Conservation (phyloP, 2,888 invertebrate genomes). For the Pterostichus niger region DNA sequence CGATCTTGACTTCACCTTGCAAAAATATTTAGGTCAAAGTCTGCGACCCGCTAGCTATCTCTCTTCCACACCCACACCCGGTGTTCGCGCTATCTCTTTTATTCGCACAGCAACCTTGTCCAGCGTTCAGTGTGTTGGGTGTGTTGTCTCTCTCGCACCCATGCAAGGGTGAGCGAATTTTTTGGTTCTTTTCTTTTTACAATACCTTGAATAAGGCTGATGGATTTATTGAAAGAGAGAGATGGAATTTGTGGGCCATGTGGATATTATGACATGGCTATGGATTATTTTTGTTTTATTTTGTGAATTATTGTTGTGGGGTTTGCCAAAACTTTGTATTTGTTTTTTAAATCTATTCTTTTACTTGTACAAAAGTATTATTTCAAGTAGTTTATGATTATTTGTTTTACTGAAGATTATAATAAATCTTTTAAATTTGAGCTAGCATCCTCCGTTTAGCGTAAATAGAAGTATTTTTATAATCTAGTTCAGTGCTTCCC, state of each 20-base stretch:
- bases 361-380: not conserved
- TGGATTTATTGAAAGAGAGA: slow-evolving; percentile 4
- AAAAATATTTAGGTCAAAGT: slow-evolving; percentile 64
- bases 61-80: slow-evolving; percentile 25
- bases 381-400: too few species aligned
- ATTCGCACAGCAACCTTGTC: slow-evolving; percentile 20
- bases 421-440: too few species aligned
- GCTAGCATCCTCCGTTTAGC: too few species aligned
- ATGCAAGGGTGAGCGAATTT: slow-evolving; percentile 4
- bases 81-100: not conserved
- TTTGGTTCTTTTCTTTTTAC: not conserved
- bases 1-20: slow-evolving; percentile 64
- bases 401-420: too few species aligned
- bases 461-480: too few species aligned
- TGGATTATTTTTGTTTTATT: slow-evolving; percentile 1
- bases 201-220: not conserved
- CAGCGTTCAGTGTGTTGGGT: not conserved
- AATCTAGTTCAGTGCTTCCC: too few species aligned
- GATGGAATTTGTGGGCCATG: not conserved
- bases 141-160: not conserved
- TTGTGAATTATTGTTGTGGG: not conserved
- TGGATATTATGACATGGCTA: too few species aligned
- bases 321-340: not conserved
- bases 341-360: not conserved
- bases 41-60: slow-evolving; percentile 54